phyloP scores from a whole-genome alignment of 2,888 invertebrate species.

The Fissipunctia ypsillon region DNA sequence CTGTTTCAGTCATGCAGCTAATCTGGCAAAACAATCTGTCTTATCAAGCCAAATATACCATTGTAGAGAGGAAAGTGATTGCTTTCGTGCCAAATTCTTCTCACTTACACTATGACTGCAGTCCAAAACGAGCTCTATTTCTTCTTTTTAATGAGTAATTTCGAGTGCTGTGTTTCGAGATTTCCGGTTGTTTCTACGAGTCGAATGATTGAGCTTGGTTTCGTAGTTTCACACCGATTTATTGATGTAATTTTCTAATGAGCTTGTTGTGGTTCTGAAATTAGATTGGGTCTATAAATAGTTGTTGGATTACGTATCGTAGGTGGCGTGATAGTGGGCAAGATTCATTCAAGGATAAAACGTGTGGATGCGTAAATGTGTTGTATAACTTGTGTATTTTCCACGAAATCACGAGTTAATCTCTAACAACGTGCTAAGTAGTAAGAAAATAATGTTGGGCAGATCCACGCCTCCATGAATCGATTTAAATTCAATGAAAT shows the following conservation, averaged over 20 bases:
- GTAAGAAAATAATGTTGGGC: neutral
- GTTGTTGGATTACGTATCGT: constrained; percentile 20
- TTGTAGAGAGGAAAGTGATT: constrained; percentile 36
- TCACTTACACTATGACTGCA: neutral
- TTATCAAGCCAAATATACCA: constrained; percentile 54
- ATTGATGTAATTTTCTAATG: constrained; percentile 25
- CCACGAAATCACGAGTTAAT: constrained; percentile 19
- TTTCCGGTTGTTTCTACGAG: constrained; percentile 11
- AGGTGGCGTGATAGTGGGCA: constrained; percentile 60
- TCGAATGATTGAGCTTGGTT: constrained; percentile 15
- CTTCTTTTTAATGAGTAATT: neutral
- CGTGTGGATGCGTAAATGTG: constrained; percentile 17
- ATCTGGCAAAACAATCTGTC: constrained; percentile 44
- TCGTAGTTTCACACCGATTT: constrained; percentile 23
- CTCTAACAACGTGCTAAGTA: constrained; percentile 2
- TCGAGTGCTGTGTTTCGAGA: neutral
- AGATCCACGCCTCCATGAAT: neutral
- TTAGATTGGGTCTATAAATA: constrained; percentile 42
- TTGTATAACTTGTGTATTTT: constrained; percentile 3
- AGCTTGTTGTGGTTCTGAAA: constrained; percentile 22
- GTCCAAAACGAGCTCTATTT: constrained; percentile 29
- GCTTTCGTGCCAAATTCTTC: constrained; percentile 53
- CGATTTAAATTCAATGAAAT: neutral
- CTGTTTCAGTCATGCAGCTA: constrained; percentile 14
- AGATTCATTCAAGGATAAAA: constrained; percentile 50